A percentile compares a stretch with the other conserved stretches of the same genome.
Evolutionary conservation across 2,113 vertebrate species (phyloP).

Genomic region (Tachycineta bicolor): DNA sequence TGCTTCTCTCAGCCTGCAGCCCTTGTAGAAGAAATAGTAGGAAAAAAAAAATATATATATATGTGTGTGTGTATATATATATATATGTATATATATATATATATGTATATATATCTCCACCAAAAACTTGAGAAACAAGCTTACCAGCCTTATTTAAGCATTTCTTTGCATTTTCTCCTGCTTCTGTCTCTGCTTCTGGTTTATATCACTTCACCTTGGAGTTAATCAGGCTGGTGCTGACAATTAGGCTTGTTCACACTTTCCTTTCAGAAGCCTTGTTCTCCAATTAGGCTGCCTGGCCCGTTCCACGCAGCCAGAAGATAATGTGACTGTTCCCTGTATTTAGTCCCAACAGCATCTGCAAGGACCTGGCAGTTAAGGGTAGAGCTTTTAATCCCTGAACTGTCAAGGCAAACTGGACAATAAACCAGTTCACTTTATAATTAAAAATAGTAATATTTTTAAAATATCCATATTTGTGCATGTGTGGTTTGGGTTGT

Average conservation of each 20-base stretch:
- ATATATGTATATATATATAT: no score
- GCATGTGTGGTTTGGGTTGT: background rate
- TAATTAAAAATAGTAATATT: background rate
- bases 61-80: no score
- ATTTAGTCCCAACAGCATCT: background rate
- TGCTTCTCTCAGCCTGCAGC: background rate
- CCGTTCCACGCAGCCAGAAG: background rate
- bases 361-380: background rate
- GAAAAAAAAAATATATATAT: background rate
- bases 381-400: background rate
- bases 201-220: background rate
- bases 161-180: background rate
- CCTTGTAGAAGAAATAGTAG: background rate
- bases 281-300: background rate
- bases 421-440: background rate
- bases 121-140: background rate
- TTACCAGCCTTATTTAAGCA: background rate
- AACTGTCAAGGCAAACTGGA: background rate
- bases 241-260: constrained; percentile 33
- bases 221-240: background rate
- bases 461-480: background rate
- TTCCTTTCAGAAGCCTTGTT: background rate
- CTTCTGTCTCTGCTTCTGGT: background rate
- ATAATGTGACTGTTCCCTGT: background rate
- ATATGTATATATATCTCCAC: no score